Base-by-base conservation (phyloP, 23 tunicate species). In the Diplosoma virens region DNA sequence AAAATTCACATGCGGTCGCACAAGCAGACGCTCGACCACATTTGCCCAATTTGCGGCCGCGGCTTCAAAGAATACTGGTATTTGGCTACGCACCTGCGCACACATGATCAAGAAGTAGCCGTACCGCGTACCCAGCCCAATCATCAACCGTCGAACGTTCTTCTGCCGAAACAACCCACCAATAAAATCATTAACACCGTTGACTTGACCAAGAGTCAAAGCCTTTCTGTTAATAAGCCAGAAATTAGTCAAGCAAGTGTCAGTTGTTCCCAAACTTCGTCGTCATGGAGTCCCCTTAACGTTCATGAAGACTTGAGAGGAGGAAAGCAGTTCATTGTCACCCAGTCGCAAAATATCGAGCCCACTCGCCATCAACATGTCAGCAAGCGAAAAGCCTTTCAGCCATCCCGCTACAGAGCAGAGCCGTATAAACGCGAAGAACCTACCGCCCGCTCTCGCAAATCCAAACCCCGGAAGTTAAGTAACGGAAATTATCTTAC, bases 21-120 rank as follows among this genome's bases (percentile, higher is more conserved):
- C 52, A 84, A 92, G 70, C 87, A 81, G 68, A 75, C 86, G 31
- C 76, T 92, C 56, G 91, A 92, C 37, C 97, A 92, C 45, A 77
- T 85, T 23, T 92, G 97, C 50, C 82, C 66, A 58, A 81, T 92
- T 33, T 92, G 97, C 48, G 97, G 97, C 14, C 79, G 97, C 3
- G 91, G 97, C 9, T 92, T 92, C 69, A 92, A 92, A 65, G 97
- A 92, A 59, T 82, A 92, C 48, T 92, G 97, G 97, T 92, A 92
- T 68, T 74, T 92, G 63, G 87, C 80, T 47, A 92, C 97, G 20
- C 97, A 92, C 60, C 73, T 92, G 25, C 75, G 84, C 18, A 84
- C 97, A 6, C 97, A 92, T 46, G 82, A 88, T 28, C 84, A 82
- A n/a, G 84, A 77, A 16, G 37, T 73, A 1, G 30, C 33, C 5